These are phyloP conservation scores for Brachyptera putata DNA, from an alignment of 2,888 invertebrate genomes.

Conservation along the genomic window DNA sequence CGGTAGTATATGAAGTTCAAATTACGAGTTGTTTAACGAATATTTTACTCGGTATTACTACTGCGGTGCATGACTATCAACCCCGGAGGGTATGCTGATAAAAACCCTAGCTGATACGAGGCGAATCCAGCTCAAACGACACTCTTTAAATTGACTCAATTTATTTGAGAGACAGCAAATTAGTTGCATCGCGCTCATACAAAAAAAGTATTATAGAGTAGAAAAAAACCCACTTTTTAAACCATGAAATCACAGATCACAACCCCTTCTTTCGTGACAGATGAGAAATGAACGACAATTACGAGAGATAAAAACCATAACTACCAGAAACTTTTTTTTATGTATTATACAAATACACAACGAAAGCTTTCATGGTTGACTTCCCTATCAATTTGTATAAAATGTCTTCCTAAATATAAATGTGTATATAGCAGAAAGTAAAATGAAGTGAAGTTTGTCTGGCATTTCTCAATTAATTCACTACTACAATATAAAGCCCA, in stretches of 20 bases:
- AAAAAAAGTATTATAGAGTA: background rate
- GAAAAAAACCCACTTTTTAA: background rate
- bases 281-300: background rate
- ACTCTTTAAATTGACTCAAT: conserved; percentile 18
- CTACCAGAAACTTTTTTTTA: background rate
- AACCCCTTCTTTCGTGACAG: background rate
- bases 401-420: too few species aligned
- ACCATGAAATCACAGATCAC: background rate
- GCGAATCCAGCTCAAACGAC: too few species aligned
- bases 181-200: conserved; percentile 5
- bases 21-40: too few species aligned
- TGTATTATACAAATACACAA: background rate
- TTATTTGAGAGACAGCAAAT: conserved; percentile 17
- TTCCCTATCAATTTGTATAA: background rate
- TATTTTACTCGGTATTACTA: too few species aligned
- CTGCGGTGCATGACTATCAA: too few species aligned
- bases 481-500: too few species aligned
- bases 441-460: too few species aligned
- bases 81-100: too few species aligned
- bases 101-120: too few species aligned
- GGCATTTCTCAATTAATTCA: too few species aligned
- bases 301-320: conserved; percentile 4
- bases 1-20: too few species aligned
- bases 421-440: too few species aligned
- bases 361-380: background rate